Base-by-base conservation (phyloP, 2,888 invertebrate species). In the Autographa gamma region DNA sequence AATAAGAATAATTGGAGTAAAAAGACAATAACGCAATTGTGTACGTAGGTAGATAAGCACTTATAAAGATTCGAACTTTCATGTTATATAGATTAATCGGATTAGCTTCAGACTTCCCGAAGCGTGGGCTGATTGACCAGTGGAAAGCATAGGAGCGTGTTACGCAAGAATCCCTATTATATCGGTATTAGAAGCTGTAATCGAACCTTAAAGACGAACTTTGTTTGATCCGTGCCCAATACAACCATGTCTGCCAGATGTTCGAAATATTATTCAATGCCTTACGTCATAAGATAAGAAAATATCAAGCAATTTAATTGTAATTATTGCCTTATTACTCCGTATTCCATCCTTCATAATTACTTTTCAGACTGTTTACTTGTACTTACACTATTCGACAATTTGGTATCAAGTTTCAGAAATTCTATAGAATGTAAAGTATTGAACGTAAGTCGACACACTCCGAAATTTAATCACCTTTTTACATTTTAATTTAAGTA, bases 401-500 rank as follows among this genome's bases (percentile, higher is more conserved):
- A 70, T 63, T 34, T 59, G 9, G 34, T 54, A 74, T 73, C 70
- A 76, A 66, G 66, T 68, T 52, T 78, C 56, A 31, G 62, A 72
- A 61, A 60, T 66, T 67, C 56, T 64, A 54, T 67, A 66, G 34
- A 56, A 62, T 56, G 58, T 43, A 41, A 69, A 58, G 59, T 71
- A 67, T 60, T 63, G 64, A 54, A 54, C 64, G 60, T 25, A 77
- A 67, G 66, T 77, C 64, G 68, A 60, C 48, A 71, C 80, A 74
- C 78, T 73, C 72, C 63, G 62, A 69, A 77, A 69, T 69, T 75
- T 64, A 81, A 77, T 86, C 87, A 79, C 77, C 76, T 79, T 59
- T 64, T 31, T 77, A 25, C 48, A 62, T 65, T 76, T 79, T 76
- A 92, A 85, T 88, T 89, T 85, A 84, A 82, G 81, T 88, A 88